phyloP scores from a whole-genome alignment of 2,888 invertebrate species.

The Actias luna region DNA sequence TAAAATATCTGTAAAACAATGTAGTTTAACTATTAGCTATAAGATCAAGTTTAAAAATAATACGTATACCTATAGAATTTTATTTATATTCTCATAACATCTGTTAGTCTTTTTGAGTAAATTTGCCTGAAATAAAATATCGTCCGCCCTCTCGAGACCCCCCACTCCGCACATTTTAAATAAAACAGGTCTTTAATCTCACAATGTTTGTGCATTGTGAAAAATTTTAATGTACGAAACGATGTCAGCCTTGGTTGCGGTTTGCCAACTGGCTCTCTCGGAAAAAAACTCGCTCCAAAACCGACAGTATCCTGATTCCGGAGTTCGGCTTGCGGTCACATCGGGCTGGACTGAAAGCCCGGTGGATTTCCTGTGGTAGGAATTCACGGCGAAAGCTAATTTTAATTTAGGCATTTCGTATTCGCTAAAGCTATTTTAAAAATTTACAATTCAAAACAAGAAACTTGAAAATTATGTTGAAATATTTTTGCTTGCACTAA shows the following conservation, averaged over 20 bases:
- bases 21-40: background rate
- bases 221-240: constrained; percentile 31
- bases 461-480: background rate
- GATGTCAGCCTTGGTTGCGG: constrained; percentile 43
- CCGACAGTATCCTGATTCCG: constrained; percentile 46
- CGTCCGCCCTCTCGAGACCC: background rate
- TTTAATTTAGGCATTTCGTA: constrained; percentile 14
- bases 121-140: background rate
- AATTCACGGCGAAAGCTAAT: constrained; percentile 13
- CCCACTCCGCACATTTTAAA: constrained; percentile 28
- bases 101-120: background rate
- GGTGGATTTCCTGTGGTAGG: constrained; percentile 29
- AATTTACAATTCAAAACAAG: constrained; percentile 1
- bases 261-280: constrained; percentile 44
- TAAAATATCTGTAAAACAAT: background rate
- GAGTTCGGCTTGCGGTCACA: constrained; percentile 51
- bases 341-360: constrained; percentile 28
- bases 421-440: constrained; percentile 1
- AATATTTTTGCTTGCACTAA: background rate
- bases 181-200: constrained; percentile 35
- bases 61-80: background rate
- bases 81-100: background rate
- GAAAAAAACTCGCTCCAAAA: constrained; percentile 49
- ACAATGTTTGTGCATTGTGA: constrained; percentile 36
- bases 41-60: background rate